Conservation (phyloP, 2,888 invertebrate species). For the Lysandra coridon region DNA sequence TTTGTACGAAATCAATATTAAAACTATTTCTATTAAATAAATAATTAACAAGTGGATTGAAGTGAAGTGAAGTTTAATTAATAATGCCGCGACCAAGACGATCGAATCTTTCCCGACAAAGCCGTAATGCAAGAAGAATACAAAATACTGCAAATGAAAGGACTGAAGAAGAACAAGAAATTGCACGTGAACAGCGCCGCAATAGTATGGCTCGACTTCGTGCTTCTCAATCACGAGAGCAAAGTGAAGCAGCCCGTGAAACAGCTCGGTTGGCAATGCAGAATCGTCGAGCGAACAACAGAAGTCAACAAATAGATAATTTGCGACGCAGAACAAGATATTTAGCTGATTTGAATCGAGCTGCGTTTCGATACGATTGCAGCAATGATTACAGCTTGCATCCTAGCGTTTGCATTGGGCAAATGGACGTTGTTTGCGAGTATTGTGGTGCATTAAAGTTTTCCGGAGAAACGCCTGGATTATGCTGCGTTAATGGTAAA, state of each 20-base stretch:
- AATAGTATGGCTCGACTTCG: slow-evolving; percentile 46
- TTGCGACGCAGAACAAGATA: slow-evolving; percentile 41
- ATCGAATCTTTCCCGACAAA: no score
- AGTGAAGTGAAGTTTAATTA: no score
- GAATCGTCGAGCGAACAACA: slow-evolving; percentile 46
- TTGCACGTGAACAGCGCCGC: no score
- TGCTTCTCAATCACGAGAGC: slow-evolving; percentile 47
- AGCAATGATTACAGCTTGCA: slow-evolving; percentile 46
- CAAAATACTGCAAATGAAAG: no score
- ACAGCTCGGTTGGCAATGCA: slow-evolving; percentile 47
- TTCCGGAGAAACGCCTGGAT: slow-evolving; percentile 45
- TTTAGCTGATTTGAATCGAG: slow-evolving; percentile 49
- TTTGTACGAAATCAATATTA: no score
- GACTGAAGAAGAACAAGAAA: no score
- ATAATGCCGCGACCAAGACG: no score
- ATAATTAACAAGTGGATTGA: no score
- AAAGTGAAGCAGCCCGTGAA: slow-evolving; percentile 48
- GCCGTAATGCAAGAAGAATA: no score
- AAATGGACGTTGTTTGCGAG: slow-evolving; percentile 45
- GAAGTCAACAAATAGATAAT: slow-evolving; percentile 40
- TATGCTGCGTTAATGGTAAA: slow-evolving; percentile 46
- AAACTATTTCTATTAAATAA: no score
- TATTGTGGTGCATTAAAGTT: slow-evolving; percentile 35
- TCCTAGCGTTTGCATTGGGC: slow-evolving; percentile 43
- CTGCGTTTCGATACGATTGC: slow-evolving; percentile 48